Conservation (phyloP, 1,140 invertebrate genomes). For the Rhagoletis zephyria region DNA sequence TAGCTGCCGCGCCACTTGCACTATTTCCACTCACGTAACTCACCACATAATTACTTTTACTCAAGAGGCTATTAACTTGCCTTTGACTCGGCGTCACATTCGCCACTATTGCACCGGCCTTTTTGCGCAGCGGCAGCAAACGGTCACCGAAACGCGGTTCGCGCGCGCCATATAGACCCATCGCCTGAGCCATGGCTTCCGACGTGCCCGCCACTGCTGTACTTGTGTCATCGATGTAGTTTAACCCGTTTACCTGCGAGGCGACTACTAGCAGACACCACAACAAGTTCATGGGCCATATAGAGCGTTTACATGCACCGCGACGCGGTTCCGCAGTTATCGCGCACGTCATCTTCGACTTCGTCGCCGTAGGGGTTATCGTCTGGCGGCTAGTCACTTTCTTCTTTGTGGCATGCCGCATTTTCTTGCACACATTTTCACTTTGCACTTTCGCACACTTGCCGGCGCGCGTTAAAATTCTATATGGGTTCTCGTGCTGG, state of each 20-base stretch:
- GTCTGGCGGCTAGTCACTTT: constrained; percentile 42
- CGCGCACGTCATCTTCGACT: constrained; percentile 12
- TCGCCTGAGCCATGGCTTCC: not conserved
- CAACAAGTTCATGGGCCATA: constrained; percentile 50
- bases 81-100: constrained; percentile 54
- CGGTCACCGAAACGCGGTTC: constrained; percentile 61
- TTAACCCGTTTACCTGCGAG: constrained; percentile 23
- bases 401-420: constrained; percentile 26
- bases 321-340: not conserved
- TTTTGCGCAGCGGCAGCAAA: constrained; percentile 58
- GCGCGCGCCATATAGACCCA: constrained; percentile 44
- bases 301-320: not conserved
- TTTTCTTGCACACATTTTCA: constrained; percentile 50
- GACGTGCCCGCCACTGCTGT: not conserved
- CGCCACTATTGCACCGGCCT: constrained; percentile 38
- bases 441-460: not conserved
- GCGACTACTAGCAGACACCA: constrained; percentile 29
- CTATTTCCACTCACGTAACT: constrained; percentile 50
- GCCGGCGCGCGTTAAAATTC: not conserved
- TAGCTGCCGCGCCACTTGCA: constrained; percentile 15
- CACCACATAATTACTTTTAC: constrained; percentile 57
- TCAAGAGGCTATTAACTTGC: constrained; percentile 56
- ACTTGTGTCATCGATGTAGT: not conserved
- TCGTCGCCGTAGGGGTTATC: not conserved
- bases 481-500: constrained; percentile 10